A percentile compares a stretch with the other conserved stretches of the same genome.
Conservation (phyloP, 2,113 vertebrate genomes). For the Panthera leo region DNA sequence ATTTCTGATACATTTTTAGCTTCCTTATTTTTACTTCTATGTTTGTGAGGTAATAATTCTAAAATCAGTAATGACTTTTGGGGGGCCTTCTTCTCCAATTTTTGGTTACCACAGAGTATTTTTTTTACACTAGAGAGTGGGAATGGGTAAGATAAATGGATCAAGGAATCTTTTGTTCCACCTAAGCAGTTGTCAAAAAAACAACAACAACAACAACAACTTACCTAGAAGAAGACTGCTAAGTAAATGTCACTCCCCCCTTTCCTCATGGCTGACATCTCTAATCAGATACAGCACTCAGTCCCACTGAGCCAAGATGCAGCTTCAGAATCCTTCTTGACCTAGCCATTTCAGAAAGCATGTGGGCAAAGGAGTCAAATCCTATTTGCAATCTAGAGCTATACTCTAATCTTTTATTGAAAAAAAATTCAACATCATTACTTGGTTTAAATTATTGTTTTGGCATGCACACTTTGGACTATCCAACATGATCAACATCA, state of each 20-base stretch:
- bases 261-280: neutral
- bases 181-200: neutral
- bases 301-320: neutral
- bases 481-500: neutral
- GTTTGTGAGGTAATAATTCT: neutral
- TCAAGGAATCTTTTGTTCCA: neutral
- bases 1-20: neutral
- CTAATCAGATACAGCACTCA: neutral
- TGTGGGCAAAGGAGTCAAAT: neutral
- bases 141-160: neutral
- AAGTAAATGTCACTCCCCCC: neutral
- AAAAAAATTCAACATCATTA: neutral
- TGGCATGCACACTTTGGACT: neutral
- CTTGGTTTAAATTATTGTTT: neutral
- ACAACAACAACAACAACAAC: neutral
- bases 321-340: conserved; percentile 4
- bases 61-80: neutral
- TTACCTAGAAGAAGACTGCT: neutral
- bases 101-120: neutral
- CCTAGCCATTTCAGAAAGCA: neutral
- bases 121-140: neutral
- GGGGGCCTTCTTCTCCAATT: neutral
- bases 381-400: neutral
- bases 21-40: neutral
- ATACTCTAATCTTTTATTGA: neutral